Conservation (phyloP, 2,888 invertebrate genomes). For the Candidula unifasciata region DNA sequence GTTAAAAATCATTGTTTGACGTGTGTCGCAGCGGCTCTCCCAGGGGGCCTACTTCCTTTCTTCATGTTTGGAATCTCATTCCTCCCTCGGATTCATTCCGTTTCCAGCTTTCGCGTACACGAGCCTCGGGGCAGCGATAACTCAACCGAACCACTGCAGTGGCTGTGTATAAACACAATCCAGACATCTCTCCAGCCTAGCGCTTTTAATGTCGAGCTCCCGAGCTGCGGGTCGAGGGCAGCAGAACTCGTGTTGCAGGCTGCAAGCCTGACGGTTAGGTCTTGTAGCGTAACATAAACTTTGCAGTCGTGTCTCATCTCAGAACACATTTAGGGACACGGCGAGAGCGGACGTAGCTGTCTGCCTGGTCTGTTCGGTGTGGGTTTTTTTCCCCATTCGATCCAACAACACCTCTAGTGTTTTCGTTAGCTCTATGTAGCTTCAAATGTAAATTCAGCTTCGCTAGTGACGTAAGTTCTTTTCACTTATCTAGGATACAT, state of each 20-base stretch:
- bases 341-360: slow-evolving; percentile 5
- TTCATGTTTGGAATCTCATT: slow-evolving; percentile 17
- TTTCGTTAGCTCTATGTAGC: background rate
- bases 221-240: slow-evolving; percentile 11
- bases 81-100: background rate
- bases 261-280: slow-evolving; percentile 4
- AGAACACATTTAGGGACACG: slow-evolving; percentile 12
- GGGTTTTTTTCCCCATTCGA: background rate
- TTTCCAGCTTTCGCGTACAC: background rate
- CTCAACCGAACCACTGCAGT: background rate
- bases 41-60: slow-evolving; percentile 8
- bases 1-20: background rate
- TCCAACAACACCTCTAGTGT: background rate
- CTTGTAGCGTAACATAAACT: background rate
- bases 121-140: background rate
- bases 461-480: too few relatives aligned
- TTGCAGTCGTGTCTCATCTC: background rate
- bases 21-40: background rate
- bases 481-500: too few relatives aligned
- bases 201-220: background rate
- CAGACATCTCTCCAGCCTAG: background rate
- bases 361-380: background rate
- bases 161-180: background rate
- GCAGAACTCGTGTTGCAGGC: background rate
- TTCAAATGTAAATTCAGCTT: too few relatives aligned